A percentile compares a stretch with the other conserved stretches of the same genome.
Evolutionary conservation across 64 coral and sea anemone genomes (phyloP).

Genomic region (Orbicella faveolata): DNA sequence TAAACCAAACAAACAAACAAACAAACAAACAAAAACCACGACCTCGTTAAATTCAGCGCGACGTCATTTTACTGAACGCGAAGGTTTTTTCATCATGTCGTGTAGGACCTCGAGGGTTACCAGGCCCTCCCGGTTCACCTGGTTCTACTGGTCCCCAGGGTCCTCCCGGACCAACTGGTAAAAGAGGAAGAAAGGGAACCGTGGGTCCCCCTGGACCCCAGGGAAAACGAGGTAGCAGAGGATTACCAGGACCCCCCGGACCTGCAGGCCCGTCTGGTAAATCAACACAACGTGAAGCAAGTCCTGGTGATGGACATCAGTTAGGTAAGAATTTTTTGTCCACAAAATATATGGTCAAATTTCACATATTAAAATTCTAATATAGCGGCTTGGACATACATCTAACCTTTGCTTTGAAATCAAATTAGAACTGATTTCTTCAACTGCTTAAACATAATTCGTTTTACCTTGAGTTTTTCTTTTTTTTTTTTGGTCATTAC

Average conservation of each 20-base stretch:
- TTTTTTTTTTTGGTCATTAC: too few species aligned
- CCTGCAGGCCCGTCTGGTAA: neutral
- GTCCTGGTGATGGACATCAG: too few species aligned
- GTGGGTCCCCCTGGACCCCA: neutral
- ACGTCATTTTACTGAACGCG: neutral
- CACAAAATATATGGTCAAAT: too few species aligned
- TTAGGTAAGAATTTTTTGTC: neutral
- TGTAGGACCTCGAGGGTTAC: neutral
- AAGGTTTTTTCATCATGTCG: neutral
- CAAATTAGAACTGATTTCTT: too few species aligned
- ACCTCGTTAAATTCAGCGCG: too few species aligned
- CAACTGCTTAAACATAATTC: too few species aligned
- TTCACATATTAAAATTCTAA: too few species aligned
- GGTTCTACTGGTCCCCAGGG: neutral
- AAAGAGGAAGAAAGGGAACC: constrained; percentile 18
- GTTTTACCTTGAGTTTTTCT: too few species aligned
- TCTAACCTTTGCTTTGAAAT: too few species aligned
- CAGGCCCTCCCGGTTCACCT: neutral
- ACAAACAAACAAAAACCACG: too few species aligned
- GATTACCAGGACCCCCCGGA: constrained; percentile 35
- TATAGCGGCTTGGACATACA: too few species aligned
- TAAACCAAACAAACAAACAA: too few species aligned
- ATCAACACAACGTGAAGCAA: neutral
- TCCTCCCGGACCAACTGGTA: constrained; percentile 56
- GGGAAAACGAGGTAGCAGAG: constrained; percentile 59